Evolutionary conservation across 2,888 invertebrate species (phyloP), one percentile per base, ranked within the genome.

Genomic region (Petrophora chlorosata): DNA sequence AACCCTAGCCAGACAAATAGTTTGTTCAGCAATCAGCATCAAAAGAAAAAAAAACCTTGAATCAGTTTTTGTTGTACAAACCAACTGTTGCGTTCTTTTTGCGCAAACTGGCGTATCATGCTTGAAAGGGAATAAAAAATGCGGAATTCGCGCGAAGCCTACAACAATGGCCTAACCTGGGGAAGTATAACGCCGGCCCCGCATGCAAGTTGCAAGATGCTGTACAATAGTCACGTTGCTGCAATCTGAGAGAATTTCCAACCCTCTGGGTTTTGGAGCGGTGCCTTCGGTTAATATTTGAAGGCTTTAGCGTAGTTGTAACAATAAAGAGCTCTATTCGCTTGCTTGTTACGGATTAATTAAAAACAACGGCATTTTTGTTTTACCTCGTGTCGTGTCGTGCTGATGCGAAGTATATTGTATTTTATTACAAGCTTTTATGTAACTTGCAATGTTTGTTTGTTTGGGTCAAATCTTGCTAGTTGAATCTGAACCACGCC

Each of bases 81-180:
- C n/a, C 36, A 41, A 40, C 28, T 40, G 42, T 44, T 56, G 44
- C 43, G 32, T 39, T 13, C 36, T 53, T 49, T 53, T 43, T 47
- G 2, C 22, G 7, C 45, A 53, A 59, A 45, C 61, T 41, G 15
- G 40, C 29, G 40, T 64, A 68, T 65, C 62, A 54, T 63, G 32
- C 49, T 36, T 52, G 14, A 56, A 62, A 64, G 17, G 36, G 52
- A 62, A 62, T 63, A 69, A 69, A 69, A 67, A 65, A 67, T 60
- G 51, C 53, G 49, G 61, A 57, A 63, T 61, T 61, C 47, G 33
- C 49, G 51, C 53, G 42, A 54, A 53, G 53, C 50, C 35, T 23
- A 49, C 55, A 58, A 72, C 70, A 73, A 71, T 65, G n/a, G n/a
- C n/a, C n/a, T n/a, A n/a, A 42, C 56, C 30, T 32, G 44, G 9